Evolutionary conservation across 2,797 vertebrate genomes (phyloP), one percentile per base, ranked within the genome.

Genomic region (Pteronotus mesoamericanus): DNA sequence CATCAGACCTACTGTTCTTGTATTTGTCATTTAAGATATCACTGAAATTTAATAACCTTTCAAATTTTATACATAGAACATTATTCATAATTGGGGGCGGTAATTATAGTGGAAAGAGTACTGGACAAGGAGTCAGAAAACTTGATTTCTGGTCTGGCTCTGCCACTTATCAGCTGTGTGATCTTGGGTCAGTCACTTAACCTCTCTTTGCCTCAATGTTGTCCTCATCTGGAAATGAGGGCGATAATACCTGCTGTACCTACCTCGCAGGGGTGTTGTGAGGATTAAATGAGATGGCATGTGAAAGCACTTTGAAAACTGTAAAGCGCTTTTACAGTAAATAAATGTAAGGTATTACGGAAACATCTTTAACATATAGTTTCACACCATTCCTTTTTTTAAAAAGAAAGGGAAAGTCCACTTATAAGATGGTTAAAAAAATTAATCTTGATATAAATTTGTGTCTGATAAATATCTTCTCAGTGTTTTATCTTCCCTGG

Each of bases 391-490:
- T 97, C 95, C 86, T 98, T 96, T 94, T 98, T 98, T 96, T 96
- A 84, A 96, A 96, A 96, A 97, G 51, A 94, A 96, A 92, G 96
- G 97, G 79, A 96, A 97, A 96, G 89, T 91, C 92, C 95, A 94
- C 79, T 91, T 98, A 95, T 84, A 95, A 96, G 95, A 97, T 96
- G 94, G 79, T 97, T 97, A 79, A 94, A 97, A 92, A 92, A 95
- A 34, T 96, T 98, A 96, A 98, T 97, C 92, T 98, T 97, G 97
- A 97, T 97, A 97, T 98, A 97, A 94, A 68, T 97, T 96, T 89
- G 46, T 98, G 92, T 98, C 98, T 98, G 91, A 95, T 98, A 97
- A 97, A 96, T 98, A 97, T 96, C 98, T 98, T 98, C n/a, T 97
- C 96, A 96, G 89, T 97, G 85, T 98, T 98, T 97, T 98, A 96